Conservation (phyloP, 2,888 invertebrate genomes). For the Coleophora deauratella region DNA sequence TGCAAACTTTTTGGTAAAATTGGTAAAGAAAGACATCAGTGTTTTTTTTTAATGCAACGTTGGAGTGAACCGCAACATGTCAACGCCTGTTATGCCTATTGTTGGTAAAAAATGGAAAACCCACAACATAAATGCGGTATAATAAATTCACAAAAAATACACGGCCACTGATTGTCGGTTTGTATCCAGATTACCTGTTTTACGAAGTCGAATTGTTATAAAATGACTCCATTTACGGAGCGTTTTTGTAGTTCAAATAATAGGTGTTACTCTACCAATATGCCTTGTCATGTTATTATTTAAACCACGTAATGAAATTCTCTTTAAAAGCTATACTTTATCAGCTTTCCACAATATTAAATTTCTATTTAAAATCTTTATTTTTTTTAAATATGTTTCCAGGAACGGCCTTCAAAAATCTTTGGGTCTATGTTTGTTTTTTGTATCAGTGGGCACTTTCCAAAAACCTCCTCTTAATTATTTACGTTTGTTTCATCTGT, state of each 20-base stretch:
- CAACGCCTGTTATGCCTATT: constrained; percentile 63
- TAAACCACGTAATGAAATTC: constrained; percentile 50
- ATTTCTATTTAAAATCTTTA: no score
- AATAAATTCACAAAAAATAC: constrained; percentile 66
- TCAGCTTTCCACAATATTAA: no score
- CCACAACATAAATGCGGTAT: constrained; percentile 58
- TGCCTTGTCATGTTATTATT: constrained; percentile 52
- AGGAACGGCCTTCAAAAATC: no score
- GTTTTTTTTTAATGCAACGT: constrained; percentile 48
- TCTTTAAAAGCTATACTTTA: constrained; percentile 35
- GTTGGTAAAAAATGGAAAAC: constrained; percentile 40
- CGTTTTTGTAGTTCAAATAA: constrained; percentile 56
- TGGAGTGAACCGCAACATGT: constrained; percentile 50
- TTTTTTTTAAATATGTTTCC: no score
- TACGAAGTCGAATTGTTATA: constrained; percentile 52
- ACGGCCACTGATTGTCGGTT: constrained; percentile 58
- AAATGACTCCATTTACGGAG: constrained; percentile 63
- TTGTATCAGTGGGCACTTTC: no score
- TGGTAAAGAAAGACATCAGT: constrained; percentile 42
- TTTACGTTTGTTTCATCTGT: constrained; percentile 7
- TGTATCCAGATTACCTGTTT: constrained; percentile 65
- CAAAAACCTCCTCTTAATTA: no score
- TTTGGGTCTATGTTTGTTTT: no score
- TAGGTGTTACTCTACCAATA: constrained; percentile 54
- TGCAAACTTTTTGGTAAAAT: constrained; percentile 27